Evolutionary conservation across 2,888 invertebrate genomes (phyloP), one percentile per base, ranked within the genome.

Genomic region (Sesia bembeciformis): DNA sequence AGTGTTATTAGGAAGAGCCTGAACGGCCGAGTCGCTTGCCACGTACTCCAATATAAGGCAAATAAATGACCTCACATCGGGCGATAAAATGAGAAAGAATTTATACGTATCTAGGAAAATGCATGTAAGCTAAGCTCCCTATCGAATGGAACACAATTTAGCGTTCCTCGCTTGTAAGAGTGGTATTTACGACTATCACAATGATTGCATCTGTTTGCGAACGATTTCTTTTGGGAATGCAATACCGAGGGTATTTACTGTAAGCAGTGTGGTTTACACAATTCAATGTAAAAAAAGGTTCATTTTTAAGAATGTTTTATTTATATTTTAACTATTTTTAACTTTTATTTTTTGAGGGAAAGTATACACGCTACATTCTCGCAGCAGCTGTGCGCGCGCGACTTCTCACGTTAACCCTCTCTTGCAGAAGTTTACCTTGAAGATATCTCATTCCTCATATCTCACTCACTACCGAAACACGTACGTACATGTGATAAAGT

Each of bases 71-170:
- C 76, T 72, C 67, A 68, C 70, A 59, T 54, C 61, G 61, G 64
- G 63, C 67, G 75, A 75, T 78, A 74, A 79, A 81, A 84, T 82
- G 81, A 74, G 79, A 67, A 76, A 72, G 74, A 79, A 81, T 82
- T 82, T 79, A 78, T 78, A 68, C 72, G 65, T 71, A 64, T 63
- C 64, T 69, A 66, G 68, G 66, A 72, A 71, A 77, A 78, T 78
- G 73, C 74, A 78, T 74, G 70, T 70, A 65, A 67, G 67, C 67
- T 67, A 61, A 68, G 63, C 65, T 63, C 56, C 51, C 57, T 58
- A 63, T 61, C 56, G 58, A 60, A 59, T 53, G 56, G 56, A 62
- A 64, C 57, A 60, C 61, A 39, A 39, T 50, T 50, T 50, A 50
- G 39, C 50, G 53, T 53, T 52, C 56, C 62, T 56, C 56, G 56